phyloP scores from a whole-genome alignment of 2,888 invertebrate genomes.

The Aphrophora alni region DNA sequence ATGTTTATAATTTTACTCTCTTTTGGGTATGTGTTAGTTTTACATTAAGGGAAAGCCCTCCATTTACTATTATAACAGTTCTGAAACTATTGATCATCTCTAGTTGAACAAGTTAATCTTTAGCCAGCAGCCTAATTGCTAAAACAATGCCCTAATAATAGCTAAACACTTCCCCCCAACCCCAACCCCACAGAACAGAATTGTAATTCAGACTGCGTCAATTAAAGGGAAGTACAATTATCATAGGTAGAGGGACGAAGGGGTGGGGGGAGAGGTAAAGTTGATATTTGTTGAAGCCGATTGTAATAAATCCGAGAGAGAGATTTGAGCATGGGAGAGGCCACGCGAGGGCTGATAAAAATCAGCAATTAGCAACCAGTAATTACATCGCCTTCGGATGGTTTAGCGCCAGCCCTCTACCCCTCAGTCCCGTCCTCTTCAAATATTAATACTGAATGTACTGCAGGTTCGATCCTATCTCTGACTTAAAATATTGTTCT shows the following conservation, averaged over 20 bases:
- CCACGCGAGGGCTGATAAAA: constrained; percentile 31
- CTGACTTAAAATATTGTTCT: constrained; percentile 16
- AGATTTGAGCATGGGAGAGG: too few relatives aligned
- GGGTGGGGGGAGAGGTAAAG: constrained; percentile 7
- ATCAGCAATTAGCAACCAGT: constrained; percentile 37
- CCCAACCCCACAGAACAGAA: not conserved
- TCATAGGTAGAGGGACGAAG: not conserved
- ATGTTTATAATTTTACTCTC: too few relatives aligned
- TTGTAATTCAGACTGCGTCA: constrained; percentile 6
- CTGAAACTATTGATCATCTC: not conserved
- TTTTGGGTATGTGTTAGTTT: too few relatives aligned
- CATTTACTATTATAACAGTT: too few relatives aligned
- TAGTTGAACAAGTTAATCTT: not conserved
- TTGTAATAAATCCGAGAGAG: not conserved
- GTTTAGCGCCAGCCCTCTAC: constrained; percentile 2
- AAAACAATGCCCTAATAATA: not conserved
- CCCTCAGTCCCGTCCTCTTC: constrained; percentile 20
- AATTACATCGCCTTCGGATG: constrained; percentile 33
- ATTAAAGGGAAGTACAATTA: constrained; percentile 9
- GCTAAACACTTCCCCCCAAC: not conserved
- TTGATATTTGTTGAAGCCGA: constrained; percentile 11
- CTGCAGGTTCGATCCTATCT: not conserved
- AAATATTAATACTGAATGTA: constrained; percentile 24
- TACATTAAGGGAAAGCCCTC: too few relatives aligned
- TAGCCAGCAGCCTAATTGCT: not conserved